phyloP scores from a whole-genome alignment of 2,797 vertebrate genomes.

The Pseudopleuronectes americanus region DNA sequence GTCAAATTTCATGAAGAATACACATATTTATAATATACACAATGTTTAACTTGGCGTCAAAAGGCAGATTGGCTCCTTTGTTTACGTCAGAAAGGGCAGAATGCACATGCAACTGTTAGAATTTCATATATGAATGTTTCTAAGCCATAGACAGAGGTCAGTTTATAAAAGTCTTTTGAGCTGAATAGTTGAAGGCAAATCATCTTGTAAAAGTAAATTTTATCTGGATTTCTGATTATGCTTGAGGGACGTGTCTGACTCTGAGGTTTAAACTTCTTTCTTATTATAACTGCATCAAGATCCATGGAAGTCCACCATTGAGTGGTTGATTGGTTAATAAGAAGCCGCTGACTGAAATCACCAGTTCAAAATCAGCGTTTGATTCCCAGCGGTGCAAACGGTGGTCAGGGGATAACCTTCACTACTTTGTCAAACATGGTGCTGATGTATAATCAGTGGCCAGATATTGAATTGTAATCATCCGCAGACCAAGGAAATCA shows the following conservation, averaged over 20 bases:
- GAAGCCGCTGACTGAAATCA: constrained; percentile 32
- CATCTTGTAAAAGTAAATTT: neutral
- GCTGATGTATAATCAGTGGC: constrained; percentile 76
- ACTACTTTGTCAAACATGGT: constrained; percentile 57
- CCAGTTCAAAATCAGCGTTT: constrained; percentile 48
- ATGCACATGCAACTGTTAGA: neutral
- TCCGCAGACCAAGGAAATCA: constrained; percentile 73
- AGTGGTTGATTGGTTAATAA: constrained; percentile 47
- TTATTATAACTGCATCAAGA: constrained; percentile 41
- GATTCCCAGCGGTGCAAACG: constrained; percentile 44
- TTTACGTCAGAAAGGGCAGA: constrained; percentile 7
- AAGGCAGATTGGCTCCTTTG: constrained; percentile 39
- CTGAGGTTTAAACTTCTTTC: constrained; percentile 22
- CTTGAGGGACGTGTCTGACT: neutral
- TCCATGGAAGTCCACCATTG: constrained; percentile 15
- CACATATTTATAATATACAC: neutral
- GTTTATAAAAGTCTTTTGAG: neutral
- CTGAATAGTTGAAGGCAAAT: constrained; percentile 18
- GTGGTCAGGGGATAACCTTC: constrained; percentile 60
- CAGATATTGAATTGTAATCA: constrained; percentile 65
- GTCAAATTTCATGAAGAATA: neutral
- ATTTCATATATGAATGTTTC: constrained; percentile 27
- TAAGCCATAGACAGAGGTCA: constrained; percentile 30
- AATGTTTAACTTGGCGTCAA: constrained; percentile 56
- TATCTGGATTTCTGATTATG: constrained; percentile 13